Evolutionary conservation across 2,888 invertebrate genomes (phyloP).

Genomic region (Congeria kusceri): DNA sequence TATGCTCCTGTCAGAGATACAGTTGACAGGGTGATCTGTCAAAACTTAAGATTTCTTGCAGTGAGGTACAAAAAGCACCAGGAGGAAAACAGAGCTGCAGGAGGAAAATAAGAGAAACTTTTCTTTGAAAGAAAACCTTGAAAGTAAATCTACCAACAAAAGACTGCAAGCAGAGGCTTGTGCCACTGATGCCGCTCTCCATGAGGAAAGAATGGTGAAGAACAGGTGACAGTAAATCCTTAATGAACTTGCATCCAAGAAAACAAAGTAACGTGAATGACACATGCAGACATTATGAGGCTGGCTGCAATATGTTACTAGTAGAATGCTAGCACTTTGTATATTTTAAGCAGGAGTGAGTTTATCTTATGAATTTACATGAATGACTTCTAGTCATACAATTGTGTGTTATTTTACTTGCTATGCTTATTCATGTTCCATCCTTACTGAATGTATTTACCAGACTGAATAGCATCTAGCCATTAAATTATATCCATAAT

Average conservation of each 20-base stretch:
- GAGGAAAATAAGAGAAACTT: not conserved
- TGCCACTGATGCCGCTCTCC: not conserved
- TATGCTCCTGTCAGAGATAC: not conserved
- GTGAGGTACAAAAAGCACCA: not conserved
- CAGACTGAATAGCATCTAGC: too few relatives aligned
- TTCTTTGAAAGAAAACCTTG: not conserved
- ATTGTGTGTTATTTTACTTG: too few relatives aligned
- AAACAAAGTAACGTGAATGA: not conserved
- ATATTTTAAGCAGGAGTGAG: too few relatives aligned
- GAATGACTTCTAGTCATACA: too few relatives aligned
- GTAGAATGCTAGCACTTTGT: too few relatives aligned
- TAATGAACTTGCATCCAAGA: not conserved
- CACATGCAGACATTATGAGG: too few relatives aligned
- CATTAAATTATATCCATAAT: too few relatives aligned
- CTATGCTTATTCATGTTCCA: too few relatives aligned
- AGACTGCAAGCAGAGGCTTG: not conserved
- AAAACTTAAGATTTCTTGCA: not conserved
- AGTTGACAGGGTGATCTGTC: conserved; percentile 1
- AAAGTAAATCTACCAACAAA: not conserved
- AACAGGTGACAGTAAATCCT: not conserved
- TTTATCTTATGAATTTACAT: too few relatives aligned
- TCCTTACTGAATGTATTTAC: too few relatives aligned
- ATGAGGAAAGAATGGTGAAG: not conserved
- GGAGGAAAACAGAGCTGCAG: not conserved
- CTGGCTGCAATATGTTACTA: too few relatives aligned